Percentiles rank a stretch among this genome's conserved stretches.
Evolutionary conservation across 2,113 vertebrate species (phyloP).

Genomic region (Agelaius phoeniceus): DNA sequence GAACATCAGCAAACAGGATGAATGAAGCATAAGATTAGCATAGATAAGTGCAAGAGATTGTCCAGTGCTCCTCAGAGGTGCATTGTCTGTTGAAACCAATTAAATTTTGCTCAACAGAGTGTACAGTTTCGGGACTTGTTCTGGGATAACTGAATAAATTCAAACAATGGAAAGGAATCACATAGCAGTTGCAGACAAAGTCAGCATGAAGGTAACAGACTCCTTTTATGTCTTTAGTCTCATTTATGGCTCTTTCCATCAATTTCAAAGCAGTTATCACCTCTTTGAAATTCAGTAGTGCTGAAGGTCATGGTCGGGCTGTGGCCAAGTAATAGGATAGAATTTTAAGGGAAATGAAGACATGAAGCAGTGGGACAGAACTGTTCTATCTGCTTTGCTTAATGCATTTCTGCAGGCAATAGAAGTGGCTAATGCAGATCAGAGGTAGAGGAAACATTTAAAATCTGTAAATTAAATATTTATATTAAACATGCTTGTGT

Average conservation of each 20-base stretch:
- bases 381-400: background rate
- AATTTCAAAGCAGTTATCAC: background rate
- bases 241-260: background rate
- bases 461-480: background rate
- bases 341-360: background rate
- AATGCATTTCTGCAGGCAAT: background rate
- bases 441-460: background rate
- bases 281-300: background rate
- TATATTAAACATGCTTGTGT: background rate
- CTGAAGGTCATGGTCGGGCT: background rate
- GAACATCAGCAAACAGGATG: background rate
- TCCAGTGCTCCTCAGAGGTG: background rate
- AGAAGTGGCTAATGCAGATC: background rate
- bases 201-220: background rate
- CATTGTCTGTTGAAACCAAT: background rate
- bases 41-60: background rate
- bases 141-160: background rate
- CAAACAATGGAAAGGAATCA: background rate
- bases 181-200: background rate
- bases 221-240: background rate
- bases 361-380: background rate
- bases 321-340: background rate
- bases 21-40: background rate
- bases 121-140: background rate
- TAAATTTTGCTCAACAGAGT: background rate